phyloP scores from a whole-genome alignment of 2,113 vertebrate genomes.

The Larimichthys polyactis region DNA sequence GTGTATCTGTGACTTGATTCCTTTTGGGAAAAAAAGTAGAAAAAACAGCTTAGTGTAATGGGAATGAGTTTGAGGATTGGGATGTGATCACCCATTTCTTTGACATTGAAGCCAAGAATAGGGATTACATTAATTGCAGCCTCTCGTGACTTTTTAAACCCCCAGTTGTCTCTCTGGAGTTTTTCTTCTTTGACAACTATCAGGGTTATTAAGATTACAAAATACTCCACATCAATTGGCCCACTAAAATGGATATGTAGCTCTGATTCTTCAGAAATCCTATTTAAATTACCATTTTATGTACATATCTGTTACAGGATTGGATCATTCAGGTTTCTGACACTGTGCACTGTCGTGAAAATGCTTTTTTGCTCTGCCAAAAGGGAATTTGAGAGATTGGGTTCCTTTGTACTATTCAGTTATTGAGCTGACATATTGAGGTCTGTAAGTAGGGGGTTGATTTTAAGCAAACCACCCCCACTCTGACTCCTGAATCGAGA shows the following conservation, averaged over 20 bases:
- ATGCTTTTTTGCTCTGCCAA: slow-evolving; percentile 5
- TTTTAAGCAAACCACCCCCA: slow-evolving; percentile 31
- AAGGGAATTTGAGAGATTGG: slow-evolving; percentile 2
- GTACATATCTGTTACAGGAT: slow-evolving; percentile 26
- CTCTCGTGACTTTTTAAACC: slow-evolving; percentile 60
- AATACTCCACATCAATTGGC: slow-evolving; percentile 16
- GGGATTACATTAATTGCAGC: slow-evolving; percentile 71
- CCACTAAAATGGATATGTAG: slow-evolving; percentile 13
- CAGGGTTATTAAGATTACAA: slow-evolving; percentile 38
- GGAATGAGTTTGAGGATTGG: slow-evolving; percentile 51
- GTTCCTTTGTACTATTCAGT: slow-evolving; percentile 1
- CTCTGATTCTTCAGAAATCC: slow-evolving; percentile 19
- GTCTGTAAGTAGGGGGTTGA: slow-evolving; percentile 40
- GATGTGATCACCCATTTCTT: slow-evolving; percentile 55
- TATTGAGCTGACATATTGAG: slow-evolving; percentile 42
- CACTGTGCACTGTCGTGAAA: not conserved
- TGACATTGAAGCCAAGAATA: slow-evolving; percentile 62
- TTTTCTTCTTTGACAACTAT: slow-evolving; percentile 56
- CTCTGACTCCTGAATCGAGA: slow-evolving; percentile 22
- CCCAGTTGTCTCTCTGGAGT: slow-evolving; percentile 39
- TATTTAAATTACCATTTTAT: slow-evolving; percentile 28
- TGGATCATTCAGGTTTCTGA: slow-evolving; percentile 21
- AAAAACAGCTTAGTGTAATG: slow-evolving; percentile 42
- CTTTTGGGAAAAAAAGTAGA: slow-evolving; percentile 10
- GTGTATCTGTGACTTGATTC: slow-evolving; percentile 19